phyloP scores from a whole-genome alignment of 2,797 vertebrate species.

The Hemibagrus guttatus region DNA sequence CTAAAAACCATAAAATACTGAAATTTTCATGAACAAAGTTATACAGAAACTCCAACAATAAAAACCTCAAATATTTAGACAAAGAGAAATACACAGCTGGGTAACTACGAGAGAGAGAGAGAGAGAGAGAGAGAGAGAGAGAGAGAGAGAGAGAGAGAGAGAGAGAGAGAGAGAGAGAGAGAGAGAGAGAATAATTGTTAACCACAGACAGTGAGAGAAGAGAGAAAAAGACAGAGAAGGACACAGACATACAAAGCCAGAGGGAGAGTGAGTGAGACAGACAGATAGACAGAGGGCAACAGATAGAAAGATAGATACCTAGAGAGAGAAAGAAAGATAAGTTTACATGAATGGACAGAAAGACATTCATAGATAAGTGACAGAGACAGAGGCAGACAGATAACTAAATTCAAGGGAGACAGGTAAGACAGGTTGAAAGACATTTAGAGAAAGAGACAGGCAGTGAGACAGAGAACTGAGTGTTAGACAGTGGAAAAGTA shows the following conservation, averaged over 20 bases:
- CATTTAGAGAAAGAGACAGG: neutral
- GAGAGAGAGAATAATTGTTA: neutral
- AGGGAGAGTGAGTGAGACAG: slow-evolving; percentile 23
- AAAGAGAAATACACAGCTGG: slow-evolving; percentile 7
- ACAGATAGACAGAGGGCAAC: neutral
- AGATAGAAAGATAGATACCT: neutral
- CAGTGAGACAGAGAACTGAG: neutral
- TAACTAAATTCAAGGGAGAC: neutral
- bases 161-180: neutral
- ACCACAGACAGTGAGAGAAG: neutral
- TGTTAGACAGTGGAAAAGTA: slow-evolving; percentile 14
- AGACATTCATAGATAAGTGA: neutral
- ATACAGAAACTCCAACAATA: neutral
- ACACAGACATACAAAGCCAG: slow-evolving; percentile 1
- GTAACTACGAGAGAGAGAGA: slow-evolving; percentile 52
- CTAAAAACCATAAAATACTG: neutral
- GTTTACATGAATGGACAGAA: neutral
- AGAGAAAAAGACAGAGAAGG: slow-evolving; percentile 36
- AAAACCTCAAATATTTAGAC: neutral
- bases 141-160: slow-evolving; percentile 49
- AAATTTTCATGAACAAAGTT: neutral
- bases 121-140: slow-evolving; percentile 4
- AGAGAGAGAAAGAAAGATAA: neutral
- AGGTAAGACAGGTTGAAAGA: neutral
- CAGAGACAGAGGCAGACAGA: neutral